Base-by-base conservation (phyloP, 2,888 invertebrate genomes). In the Pocota personata region DNA sequence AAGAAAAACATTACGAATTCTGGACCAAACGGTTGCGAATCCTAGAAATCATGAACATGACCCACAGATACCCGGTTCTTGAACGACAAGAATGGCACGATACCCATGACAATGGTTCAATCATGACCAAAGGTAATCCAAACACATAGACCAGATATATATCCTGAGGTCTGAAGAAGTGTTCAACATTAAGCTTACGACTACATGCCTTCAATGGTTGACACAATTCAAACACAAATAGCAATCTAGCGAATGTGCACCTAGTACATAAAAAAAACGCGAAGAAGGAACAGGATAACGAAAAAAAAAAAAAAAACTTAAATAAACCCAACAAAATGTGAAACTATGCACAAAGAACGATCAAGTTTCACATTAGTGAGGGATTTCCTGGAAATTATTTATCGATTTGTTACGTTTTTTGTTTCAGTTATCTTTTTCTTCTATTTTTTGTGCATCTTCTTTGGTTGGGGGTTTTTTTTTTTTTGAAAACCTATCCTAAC, bases 351-450 rank as follows among this genome's bases (percentile, higher is more conserved):
- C 80, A 86, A 72, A 64, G 46, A 66, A 72, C 73, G 87, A 82
- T 82, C 87, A 73, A 73, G 73, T 87, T 87, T 87, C 82, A 64
- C 73, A 87, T 87, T 82, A 82, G 82, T 50, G 69, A 82, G 62
- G 64, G 77, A 87, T 87, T 87, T 87, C 87, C 82, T 82, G 82
- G 87, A 87, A 87, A 87, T 82, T 77, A 75, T 79, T 80, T 80
- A 73, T 82, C 82, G 82, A 87, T 82, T 87, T 87, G 73, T 87
- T 57, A 66, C 57, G 35, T 58, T 71, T 75, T 64, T 66, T 77
- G 48, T 71, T 71, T 72, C 27, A 14, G 5, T 50, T 32, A 40
- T 48, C 2, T 14, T 48, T 48, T 58, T 40, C 8, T 52, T 40
- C 48, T 16, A 16, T 73, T 24, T 55, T 40, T 48, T 77, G 67